Conservation (phyloP, 2,888 invertebrate genomes). For the Phytoseiulus persimilis region DNA sequence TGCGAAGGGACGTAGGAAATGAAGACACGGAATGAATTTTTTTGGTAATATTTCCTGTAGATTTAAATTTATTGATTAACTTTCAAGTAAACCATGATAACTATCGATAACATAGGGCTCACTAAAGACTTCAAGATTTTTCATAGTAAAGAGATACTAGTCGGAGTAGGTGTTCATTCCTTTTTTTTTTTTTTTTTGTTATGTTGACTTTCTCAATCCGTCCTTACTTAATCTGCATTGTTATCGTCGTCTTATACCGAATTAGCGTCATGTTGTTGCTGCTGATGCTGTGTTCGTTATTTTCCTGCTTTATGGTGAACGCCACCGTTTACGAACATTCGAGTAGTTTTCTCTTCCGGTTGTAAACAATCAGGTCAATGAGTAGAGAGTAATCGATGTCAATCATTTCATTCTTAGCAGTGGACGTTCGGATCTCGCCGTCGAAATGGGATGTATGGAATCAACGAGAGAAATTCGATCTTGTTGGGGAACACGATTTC, state of each 20-base stretch:
- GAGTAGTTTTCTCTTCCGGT: not conserved
- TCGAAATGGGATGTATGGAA: not conserved
- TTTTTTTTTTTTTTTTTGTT: not conserved
- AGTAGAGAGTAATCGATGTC: not conserved
- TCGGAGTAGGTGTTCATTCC: not conserved
- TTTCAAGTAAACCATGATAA: conserved; percentile 8
- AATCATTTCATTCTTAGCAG: not conserved
- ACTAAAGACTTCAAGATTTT: conserved; percentile 29
- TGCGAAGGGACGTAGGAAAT: not conserved
- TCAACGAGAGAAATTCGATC: not conserved
- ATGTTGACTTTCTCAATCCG: not conserved
- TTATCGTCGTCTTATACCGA: not conserved
- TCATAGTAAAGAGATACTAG: not conserved
- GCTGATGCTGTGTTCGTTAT: not conserved
- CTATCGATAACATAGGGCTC: conserved; percentile 27
- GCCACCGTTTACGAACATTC: not conserved
- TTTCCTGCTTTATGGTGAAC: not conserved
- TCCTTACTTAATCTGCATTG: not conserved
- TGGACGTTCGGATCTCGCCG: not conserved
- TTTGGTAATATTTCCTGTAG: not conserved
- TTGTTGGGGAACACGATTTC: not conserved
- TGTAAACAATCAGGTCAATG: not conserved
- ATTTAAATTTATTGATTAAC: conserved; percentile 25
- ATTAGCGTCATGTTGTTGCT: not conserved
- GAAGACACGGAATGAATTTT: not conserved